Percentiles rank a stretch among this genome's conserved stretches.
These are phyloP conservation scores for Chamaetylas fuelleborni DNA, from an alignment of 2,113 vertebrate species.

Conservation along the genomic window DNA sequence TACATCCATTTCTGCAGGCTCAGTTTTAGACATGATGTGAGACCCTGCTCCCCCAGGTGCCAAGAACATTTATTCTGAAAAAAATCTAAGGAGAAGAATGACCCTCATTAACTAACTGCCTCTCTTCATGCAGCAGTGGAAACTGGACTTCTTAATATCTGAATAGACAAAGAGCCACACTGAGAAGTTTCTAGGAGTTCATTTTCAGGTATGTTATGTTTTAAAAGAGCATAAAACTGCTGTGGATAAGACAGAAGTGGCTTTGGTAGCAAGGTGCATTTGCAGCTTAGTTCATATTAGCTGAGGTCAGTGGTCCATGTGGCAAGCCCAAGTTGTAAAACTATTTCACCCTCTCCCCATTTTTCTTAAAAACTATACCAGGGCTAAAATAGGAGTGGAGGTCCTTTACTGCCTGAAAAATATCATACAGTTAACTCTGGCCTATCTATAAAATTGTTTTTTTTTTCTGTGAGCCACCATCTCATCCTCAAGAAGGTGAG, in stretches of 20 bases:
- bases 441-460: not conserved
- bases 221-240: not conserved
- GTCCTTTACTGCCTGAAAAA: not conserved
- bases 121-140: not conserved
- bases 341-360: not conserved
- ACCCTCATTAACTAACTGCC: not conserved
- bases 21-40: not conserved
- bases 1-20: not conserved
- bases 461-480: not conserved
- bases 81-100: not conserved
- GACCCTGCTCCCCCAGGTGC: accelerated
- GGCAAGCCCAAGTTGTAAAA: not conserved
- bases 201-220: not conserved
- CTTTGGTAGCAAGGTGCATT: not conserved
- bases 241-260: not conserved
- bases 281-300: not conserved
- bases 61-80: not conserved
- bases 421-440: not conserved
- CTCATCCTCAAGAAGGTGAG: not conserved
- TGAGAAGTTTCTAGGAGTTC: not conserved
- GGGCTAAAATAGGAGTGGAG: not conserved
- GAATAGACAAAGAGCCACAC: not conserved
- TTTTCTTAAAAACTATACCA: not conserved
- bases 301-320: not conserved
- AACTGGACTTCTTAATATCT: not conserved